A percentile compares a stretch with the other conserved stretches of the same genome.
Evolutionary conservation across 2,888 invertebrate genomes (phyloP).

Genomic region (Ornithoptera priamus): DNA sequence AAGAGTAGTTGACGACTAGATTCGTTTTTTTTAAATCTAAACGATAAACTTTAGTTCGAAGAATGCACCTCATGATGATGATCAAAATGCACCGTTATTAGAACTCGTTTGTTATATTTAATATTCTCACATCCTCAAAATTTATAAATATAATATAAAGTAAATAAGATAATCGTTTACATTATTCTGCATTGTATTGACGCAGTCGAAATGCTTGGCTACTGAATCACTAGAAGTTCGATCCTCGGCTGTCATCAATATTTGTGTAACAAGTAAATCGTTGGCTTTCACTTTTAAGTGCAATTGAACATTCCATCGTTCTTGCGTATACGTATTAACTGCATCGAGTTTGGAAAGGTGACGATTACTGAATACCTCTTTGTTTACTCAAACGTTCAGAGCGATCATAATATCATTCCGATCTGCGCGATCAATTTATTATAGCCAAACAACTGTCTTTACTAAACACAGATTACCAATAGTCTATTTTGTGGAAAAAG

Average conservation of each 20-base stretch:
- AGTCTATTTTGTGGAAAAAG: not conserved
- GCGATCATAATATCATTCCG: not conserved
- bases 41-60: no score
- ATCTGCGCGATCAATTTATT: not conserved
- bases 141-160: not conserved
- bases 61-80: no score
- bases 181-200: conserved; percentile 18
- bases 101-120: no score
- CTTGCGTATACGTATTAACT: not conserved
- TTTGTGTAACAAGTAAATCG: conserved; percentile 1
- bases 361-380: not conserved
- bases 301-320: not conserved
- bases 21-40: no score
- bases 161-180: not conserved
- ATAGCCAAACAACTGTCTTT: not conserved
- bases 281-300: conserved; percentile 4
- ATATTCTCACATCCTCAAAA: not conserved
- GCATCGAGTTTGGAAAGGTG: not conserved
- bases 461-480: not conserved
- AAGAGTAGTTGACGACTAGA: no score
- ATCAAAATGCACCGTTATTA: no score
- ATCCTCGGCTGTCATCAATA: not conserved
- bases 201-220: not conserved
- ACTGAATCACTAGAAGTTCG: conserved; percentile 2
- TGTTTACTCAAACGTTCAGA: not conserved